Evolutionary conservation across 2,797 vertebrate species (phyloP).

Genomic region (Tenualosa thibaudeaui): DNA sequence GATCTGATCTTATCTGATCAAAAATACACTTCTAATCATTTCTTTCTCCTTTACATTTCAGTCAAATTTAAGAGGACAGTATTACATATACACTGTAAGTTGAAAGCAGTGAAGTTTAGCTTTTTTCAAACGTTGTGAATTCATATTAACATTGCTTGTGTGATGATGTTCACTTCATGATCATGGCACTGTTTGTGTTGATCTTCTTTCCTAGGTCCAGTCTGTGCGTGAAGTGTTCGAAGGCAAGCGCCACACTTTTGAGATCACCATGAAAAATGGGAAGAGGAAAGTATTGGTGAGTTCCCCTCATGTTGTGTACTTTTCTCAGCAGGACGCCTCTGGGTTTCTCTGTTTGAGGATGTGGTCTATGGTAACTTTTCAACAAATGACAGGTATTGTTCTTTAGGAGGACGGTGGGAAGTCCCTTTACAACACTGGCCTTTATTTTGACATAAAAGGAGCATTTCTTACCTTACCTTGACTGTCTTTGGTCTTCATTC

Average conservation of each 20-base stretch:
- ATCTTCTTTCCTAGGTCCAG: slow-evolving; percentile 67
- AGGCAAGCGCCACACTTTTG: slow-evolving; percentile 71
- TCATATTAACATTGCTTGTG: not conserved
- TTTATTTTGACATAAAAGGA: not conserved
- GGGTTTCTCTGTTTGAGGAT: slow-evolving; percentile 44
- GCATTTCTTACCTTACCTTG: not conserved
- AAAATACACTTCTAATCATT: not conserved
- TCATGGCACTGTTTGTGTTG: not conserved
- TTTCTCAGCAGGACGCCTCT: not conserved
- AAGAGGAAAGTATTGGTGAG: slow-evolving; percentile 81
- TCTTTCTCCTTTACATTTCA: slow-evolving; percentile 47
- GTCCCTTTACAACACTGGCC: slow-evolving; percentile 13
- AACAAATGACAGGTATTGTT: not conserved
- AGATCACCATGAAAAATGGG: slow-evolving; percentile 77
- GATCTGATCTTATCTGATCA: too few relatives aligned
- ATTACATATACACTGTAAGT: slow-evolving; percentile 73
- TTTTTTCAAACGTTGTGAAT: not conserved
- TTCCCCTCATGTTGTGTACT: slow-evolving; percentile 14
- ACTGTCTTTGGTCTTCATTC: not conserved
- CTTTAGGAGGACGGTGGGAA: slow-evolving; percentile 16
- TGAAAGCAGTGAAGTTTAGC: not conserved
- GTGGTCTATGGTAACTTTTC: slow-evolving; percentile 26
- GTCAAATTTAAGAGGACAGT: slow-evolving; percentile 66
- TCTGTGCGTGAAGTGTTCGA: slow-evolving; percentile 69
- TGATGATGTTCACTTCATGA: not conserved